Evolutionary conservation across 2,888 invertebrate species (phyloP).

Genomic region (Merodon equestris): DNA sequence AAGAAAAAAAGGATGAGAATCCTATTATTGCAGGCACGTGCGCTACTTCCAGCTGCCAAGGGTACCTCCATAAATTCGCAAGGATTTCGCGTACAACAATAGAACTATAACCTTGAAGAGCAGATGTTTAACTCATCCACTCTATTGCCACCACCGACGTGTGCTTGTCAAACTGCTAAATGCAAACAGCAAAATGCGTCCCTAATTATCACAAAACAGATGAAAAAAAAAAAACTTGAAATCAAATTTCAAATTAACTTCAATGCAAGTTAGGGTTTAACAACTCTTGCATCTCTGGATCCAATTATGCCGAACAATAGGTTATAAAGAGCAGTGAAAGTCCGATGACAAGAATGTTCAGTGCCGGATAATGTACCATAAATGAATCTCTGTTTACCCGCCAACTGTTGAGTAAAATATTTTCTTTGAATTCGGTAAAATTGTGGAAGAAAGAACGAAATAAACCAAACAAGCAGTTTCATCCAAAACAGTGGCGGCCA

Average conservation of each 20-base stretch:
- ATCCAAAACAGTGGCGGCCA: slow-evolving; percentile 27
- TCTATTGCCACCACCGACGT: background rate
- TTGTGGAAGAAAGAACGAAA: slow-evolving; percentile 15
- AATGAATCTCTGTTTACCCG: slow-evolving; percentile 20
- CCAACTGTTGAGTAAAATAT: slow-evolving; percentile 31
- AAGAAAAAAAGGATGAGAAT: slow-evolving; percentile 16
- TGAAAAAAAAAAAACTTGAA: slow-evolving; percentile 1
- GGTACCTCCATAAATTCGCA: slow-evolving; percentile 11
- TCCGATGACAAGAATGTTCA: slow-evolving; percentile 1
- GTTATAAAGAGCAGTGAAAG: slow-evolving; percentile 47
- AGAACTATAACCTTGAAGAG: slow-evolving; percentile 32
- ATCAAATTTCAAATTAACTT: slow-evolving; percentile 9
- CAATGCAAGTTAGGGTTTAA: slow-evolving; percentile 23
- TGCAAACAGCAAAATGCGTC: background rate
- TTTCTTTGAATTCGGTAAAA: slow-evolving; percentile 12
- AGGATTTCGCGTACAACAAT: slow-evolving; percentile 3
- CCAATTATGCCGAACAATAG: slow-evolving; percentile 50
- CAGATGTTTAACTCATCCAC: slow-evolving; percentile 40
- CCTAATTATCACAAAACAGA: slow-evolving; percentile 1
- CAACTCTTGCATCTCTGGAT: slow-evolving; percentile 26
- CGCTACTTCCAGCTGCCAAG: slow-evolving; percentile 44
- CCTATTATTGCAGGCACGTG: slow-evolving; percentile 57
- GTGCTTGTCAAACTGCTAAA: background rate
- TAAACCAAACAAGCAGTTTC: slow-evolving; percentile 36
- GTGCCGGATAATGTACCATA: slow-evolving; percentile 1